Evolutionary conservation across 2,113 vertebrate genomes (phyloP), one percentile per base, ranked within the genome.

Genomic region (Aptenodytes forsteri): DNA sequence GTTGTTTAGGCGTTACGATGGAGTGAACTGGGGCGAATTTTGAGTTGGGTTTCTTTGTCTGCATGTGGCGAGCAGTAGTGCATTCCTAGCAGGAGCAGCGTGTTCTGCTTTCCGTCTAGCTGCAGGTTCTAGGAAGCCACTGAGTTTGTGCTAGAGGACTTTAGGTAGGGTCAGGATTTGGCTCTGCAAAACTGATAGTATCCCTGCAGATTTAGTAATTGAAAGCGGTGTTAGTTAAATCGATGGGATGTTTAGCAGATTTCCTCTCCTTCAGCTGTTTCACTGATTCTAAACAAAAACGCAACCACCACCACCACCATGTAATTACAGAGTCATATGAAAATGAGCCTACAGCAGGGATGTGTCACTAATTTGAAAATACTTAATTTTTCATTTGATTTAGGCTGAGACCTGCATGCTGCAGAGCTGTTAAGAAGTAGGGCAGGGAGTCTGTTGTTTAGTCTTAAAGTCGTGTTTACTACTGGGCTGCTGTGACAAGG

Each of bases 401-500:
- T 82, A 91, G 42, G 13, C 83, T 50, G 82, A 76, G 82, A 95
- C 76, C n/a, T 73, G 52, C 70, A 19, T 54, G 42, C 42, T 85
- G 16, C 62, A 65, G 75, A 85, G 34, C 32, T 81, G 21, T 52
- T 54, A 59, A 81, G 89, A 92, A 85, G 23, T 65, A 76, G 46
- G 50, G 56, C 65, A 87, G 10, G 26, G 77, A 90, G 89, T 32
- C 64, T 61, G 29, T 90, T 61, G 26, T 84, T 55, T 36, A 78
- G 64, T 78, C n/a, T 56, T 95, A 56, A 46, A 38, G 47, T 40
- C 62, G 61, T 88, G 64, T 83, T 82, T 94, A 58, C 67, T 83
- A 20, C 58, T 73, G 76, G 91, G 61, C 80, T 95, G 59, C 91
- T 95, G 77, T 94, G 97, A 95, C 95, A 82, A 95, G 91, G 78